phyloP scores from a whole-genome alignment of 2,797 vertebrate species.

The Pyrocephalus nanus region DNA sequence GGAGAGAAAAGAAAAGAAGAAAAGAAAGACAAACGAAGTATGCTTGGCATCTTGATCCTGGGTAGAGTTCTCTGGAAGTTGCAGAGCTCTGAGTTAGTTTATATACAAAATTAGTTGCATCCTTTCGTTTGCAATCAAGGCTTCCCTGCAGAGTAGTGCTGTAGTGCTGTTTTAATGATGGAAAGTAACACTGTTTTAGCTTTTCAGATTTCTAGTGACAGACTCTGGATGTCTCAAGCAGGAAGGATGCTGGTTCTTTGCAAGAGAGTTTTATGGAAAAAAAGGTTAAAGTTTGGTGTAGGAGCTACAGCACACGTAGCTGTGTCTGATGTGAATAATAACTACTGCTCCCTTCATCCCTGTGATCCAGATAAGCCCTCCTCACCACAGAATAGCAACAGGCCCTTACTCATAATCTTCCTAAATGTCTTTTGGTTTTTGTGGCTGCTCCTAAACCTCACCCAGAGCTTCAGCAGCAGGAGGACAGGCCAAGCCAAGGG shows the following conservation, averaged over 20 bases:
- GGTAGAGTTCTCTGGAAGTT: background rate
- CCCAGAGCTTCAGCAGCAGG: background rate
- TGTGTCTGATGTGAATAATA: background rate
- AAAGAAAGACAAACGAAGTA: slow-evolving; percentile 42
- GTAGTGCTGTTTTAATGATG: background rate
- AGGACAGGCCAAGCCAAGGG: background rate
- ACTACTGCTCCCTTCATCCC: background rate
- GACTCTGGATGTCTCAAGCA: background rate
- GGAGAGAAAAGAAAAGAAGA: background rate
- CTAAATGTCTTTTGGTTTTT: background rate
- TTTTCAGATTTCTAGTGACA: background rate
- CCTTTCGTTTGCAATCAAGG: background rate
- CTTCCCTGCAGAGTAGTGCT: background rate
- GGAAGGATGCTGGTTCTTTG: background rate
- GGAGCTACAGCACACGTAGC: background rate
- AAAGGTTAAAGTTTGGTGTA: background rate
- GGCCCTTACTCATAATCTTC: background rate
- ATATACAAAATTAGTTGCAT: background rate
- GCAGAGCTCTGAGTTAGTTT: background rate
- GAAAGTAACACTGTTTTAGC: background rate
- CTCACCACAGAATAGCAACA: background rate
- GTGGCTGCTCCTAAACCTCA: background rate
- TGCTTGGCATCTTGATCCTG: slow-evolving; percentile 37
- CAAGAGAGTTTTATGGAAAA: background rate
- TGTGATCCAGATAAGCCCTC: background rate